These are phyloP conservation scores for Pagetopsis macropterus DNA, from an alignment of 2,797 vertebrate genomes.

Conservation along the genomic window DNA sequence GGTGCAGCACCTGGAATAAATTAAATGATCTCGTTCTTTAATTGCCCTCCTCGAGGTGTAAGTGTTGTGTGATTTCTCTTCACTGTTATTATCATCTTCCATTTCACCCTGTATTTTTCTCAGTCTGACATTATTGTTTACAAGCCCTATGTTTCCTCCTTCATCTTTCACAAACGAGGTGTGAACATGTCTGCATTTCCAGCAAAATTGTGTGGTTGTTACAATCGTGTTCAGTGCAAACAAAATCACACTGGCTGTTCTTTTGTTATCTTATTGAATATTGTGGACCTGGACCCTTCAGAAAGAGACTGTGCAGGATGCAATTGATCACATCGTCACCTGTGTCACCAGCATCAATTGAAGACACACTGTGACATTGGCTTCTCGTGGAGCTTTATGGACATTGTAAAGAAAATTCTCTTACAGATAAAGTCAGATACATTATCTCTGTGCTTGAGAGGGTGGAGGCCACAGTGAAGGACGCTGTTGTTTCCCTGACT, in stretches of 20 bases:
- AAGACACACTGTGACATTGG: background rate
- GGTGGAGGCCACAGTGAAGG: conserved; percentile 60
- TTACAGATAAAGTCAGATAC: conserved; percentile 27
- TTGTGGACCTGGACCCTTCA: background rate
- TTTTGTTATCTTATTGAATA: background rate
- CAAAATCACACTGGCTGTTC: background rate
- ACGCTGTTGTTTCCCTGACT: conserved; percentile 41
- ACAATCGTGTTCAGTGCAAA: background rate
- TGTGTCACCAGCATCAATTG: background rate
- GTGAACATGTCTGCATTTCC: background rate
- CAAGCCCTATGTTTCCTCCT: background rate
- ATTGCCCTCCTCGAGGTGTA: background rate
- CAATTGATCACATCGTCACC: background rate
- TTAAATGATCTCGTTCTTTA: background rate
- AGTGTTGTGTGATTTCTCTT: background rate
- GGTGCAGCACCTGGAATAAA: background rate
- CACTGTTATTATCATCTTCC: background rate
- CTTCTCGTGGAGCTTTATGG: conserved; percentile 2
- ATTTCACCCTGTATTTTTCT: background rate
- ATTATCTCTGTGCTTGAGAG: conserved; percentile 23
- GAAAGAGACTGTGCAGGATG: background rate
- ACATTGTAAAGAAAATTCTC: conserved; percentile 19
- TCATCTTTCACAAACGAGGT: conserved; percentile 13
- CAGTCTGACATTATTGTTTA: background rate
- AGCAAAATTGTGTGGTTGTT: background rate